Percentiles rank a stretch among this genome's conserved stretches.
These are phyloP conservation scores for Nomada ruficornis DNA, from an alignment of 2,888 invertebrate genomes.

Conservation along the genomic window DNA sequence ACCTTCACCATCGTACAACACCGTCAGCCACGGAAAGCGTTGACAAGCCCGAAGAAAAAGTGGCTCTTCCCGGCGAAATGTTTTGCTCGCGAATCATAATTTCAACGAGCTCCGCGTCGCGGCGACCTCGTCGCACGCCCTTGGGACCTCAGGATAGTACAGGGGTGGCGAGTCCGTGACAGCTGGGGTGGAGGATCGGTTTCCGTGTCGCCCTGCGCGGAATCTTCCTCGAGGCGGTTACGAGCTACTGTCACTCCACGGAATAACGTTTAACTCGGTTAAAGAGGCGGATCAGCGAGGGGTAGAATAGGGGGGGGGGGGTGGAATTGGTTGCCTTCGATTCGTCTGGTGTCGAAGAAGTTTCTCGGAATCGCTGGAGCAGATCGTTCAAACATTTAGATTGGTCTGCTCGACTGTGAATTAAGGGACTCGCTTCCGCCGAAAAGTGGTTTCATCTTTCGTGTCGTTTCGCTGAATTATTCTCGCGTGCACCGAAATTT, in stretches of 20 bases:
- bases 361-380: conserved; percentile 20
- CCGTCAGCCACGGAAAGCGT: conserved; percentile 32
- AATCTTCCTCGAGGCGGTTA: conserved; percentile 36
- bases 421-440: not conserved
- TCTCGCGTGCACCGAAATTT: conserved; percentile 8
- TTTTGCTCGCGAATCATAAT: conserved; percentile 74
- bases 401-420: not conserved
- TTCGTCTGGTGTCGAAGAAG: conserved; percentile 26
- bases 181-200: conserved; percentile 57
- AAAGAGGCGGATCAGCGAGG: conserved; percentile 30
- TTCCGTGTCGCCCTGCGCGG: conserved; percentile 48
- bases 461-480: not conserved
- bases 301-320: not conserved
- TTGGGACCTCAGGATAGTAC: conserved; percentile 20
- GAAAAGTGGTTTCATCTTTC: not conserved
- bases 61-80: conserved; percentile 60
- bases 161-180: conserved; percentile 42
- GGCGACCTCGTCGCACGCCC: conserved; percentile 18
- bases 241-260: conserved; percentile 51
- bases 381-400: conserved; percentile 31
- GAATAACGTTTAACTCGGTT: conserved; percentile 64
- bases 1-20: not conserved
- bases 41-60: conserved; percentile 65
- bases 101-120: conserved; percentile 45
- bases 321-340: not conserved